Evolutionary conservation across 2,888 invertebrate genomes (phyloP).

Genomic region (Polymixis lichenea): DNA sequence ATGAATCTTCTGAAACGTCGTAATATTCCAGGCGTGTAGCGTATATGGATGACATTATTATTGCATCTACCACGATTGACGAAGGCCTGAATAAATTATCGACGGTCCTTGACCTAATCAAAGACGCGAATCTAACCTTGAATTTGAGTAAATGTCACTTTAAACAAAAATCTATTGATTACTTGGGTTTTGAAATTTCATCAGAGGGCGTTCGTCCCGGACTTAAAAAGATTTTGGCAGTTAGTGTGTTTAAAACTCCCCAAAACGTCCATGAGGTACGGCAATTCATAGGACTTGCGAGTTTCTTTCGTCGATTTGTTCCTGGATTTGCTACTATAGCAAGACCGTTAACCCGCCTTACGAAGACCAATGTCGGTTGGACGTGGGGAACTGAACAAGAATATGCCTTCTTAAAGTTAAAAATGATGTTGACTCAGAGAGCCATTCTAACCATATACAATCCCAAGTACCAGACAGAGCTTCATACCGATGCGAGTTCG

Average conservation of each 20-base stretch:
- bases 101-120: background rate
- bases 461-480: too few relatives aligned
- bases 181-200: background rate
- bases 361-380: too few relatives aligned
- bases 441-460: too few relatives aligned
- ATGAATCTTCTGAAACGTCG: background rate
- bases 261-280: background rate
- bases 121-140: background rate
- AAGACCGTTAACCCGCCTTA: too few relatives aligned
- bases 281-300: background rate
- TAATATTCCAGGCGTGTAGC: constrained; percentile 3
- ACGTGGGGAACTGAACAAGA: too few relatives aligned
- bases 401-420: background rate
- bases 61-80: background rate
- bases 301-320: background rate
- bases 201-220: background rate
- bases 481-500: too few relatives aligned
- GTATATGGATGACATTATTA: constrained; percentile 1
- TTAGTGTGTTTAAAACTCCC: background rate
- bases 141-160: constrained; percentile 5
- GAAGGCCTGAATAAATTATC: background rate
- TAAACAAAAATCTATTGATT: background rate
- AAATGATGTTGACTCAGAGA: too few relatives aligned
- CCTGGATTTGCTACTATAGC: too few relatives aligned
- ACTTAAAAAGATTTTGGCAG: background rate